Conservation (phyloP, 2,113 vertebrate genomes). For the Dromas ardeola region DNA sequence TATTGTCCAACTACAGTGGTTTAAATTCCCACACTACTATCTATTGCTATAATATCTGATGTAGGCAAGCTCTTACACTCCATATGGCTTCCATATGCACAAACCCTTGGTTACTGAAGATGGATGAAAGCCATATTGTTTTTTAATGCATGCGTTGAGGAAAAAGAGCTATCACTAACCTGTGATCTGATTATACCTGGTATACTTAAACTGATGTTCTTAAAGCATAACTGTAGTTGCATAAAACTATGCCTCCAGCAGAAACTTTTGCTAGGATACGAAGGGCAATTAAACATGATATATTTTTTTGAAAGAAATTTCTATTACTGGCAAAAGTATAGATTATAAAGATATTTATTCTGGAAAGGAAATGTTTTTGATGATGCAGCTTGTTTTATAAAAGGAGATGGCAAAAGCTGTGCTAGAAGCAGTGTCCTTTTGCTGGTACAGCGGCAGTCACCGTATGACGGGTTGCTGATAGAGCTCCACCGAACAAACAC, state of each 20-base stretch:
- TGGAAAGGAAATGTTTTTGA: not conserved
- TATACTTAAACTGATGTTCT: not conserved
- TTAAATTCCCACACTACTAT: constrained; percentile 19
- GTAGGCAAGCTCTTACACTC: constrained; percentile 7
- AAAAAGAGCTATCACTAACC: constrained; percentile 34
- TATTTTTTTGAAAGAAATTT: not conserved
- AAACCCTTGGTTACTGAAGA: constrained; percentile 44
- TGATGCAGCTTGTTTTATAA: not conserved
- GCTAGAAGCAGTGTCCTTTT: not conserved
- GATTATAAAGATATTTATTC: not conserved
- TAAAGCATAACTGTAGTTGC: not conserved
- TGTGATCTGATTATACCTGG: constrained; percentile 45
- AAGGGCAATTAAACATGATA: not conserved
- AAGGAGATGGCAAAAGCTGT: not conserved
- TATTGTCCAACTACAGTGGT: constrained; percentile 7
- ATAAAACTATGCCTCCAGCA: not conserved
- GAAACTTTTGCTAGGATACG: not conserved
- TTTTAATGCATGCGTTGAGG: constrained; percentile 37
- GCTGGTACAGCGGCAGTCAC: not conserved
- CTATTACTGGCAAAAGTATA: not conserved
- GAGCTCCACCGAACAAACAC: not conserved
- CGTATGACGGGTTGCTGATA: not conserved
- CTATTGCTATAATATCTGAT: constrained; percentile 23
- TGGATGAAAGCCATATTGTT: constrained; percentile 52
- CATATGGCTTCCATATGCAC: constrained; percentile 58